Percentiles rank a stretch among this genome's conserved stretches.
phyloP scores from a whole-genome alignment of 2,797 vertebrate genomes.

The Smutsia temminckii region DNA sequence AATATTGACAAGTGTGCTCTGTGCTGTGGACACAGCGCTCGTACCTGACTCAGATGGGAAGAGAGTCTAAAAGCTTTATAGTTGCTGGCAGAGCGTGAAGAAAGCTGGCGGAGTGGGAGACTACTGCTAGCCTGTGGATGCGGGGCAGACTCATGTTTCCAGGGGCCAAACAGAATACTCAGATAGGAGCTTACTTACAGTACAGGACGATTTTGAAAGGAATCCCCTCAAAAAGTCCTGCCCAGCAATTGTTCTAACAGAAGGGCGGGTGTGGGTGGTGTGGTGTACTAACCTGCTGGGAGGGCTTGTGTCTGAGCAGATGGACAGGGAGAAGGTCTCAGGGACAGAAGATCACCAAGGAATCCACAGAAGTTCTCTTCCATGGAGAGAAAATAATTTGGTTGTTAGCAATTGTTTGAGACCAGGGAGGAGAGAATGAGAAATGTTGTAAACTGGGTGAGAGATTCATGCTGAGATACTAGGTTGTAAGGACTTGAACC shows the following conservation, averaged over 20 bases:
- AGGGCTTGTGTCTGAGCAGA: background rate
- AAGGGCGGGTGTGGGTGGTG: fast-evolving
- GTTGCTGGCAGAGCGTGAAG: background rate
- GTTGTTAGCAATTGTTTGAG: background rate
- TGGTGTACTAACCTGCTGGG: no score
- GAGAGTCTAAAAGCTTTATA: background rate
- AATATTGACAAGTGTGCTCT: background rate
- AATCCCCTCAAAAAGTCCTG: background rate
- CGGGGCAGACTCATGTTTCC: background rate
- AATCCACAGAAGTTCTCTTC: background rate
- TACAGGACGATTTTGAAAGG: background rate
- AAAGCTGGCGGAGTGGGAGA: background rate
- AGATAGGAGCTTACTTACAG: background rate
- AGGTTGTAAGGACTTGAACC: background rate
- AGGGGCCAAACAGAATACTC: background rate
- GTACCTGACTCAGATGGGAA: background rate
- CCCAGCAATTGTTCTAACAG: no score
- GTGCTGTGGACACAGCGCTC: background rate
- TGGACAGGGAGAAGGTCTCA: background rate
- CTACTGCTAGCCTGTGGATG: fast-evolving
- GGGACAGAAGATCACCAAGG: background rate
- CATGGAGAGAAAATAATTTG: background rate
- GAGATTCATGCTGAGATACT: background rate
- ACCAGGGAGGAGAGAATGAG: background rate
- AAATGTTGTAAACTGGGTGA: background rate